A percentile compares a stretch with the other conserved stretches of the same genome.
Conservation (phyloP, 92 coral and sea anemone genomes). For the Galaxea fascicularis region DNA sequence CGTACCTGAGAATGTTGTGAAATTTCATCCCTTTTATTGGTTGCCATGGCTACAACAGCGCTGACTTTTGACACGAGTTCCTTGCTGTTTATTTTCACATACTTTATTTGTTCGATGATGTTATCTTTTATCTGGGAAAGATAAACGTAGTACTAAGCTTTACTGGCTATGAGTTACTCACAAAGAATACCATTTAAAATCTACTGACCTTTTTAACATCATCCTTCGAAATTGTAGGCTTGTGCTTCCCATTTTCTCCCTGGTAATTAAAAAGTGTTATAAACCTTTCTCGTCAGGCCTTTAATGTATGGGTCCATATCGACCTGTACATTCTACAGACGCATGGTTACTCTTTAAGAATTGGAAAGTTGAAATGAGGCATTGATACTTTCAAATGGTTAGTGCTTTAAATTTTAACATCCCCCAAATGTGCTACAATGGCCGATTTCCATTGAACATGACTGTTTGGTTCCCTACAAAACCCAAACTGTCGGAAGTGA, state of each 20-base stretch:
- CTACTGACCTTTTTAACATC: constrained; percentile 4
- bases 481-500: no score
- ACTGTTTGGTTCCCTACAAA: no score
- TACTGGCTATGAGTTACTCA: not conserved
- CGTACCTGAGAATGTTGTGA: constrained; percentile 77
- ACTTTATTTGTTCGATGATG: constrained; percentile 64
- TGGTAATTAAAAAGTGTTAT: not conserved
- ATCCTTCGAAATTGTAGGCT: not conserved
- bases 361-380: no score
- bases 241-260: constrained; percentile 2
- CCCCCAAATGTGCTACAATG: no score
- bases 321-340: no score
- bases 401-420: no score
- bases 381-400: no score
- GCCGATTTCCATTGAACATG: no score
- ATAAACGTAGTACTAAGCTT: not conserved
- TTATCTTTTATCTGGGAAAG: constrained; percentile 64
- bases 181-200: not conserved
- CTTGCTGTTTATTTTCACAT: constrained; percentile 57
- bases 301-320: no score
- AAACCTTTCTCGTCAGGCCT: no score
- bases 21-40: constrained; percentile 75
- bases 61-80: constrained; percentile 76
- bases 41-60: constrained; percentile 79
- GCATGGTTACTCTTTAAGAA: no score